Percentiles rank a stretch among this genome's conserved stretches.
These are phyloP conservation scores for Dendrophyllia cribrosa DNA, from an alignment of 64 coral and sea anemone species.

Conservation along the genomic window DNA sequence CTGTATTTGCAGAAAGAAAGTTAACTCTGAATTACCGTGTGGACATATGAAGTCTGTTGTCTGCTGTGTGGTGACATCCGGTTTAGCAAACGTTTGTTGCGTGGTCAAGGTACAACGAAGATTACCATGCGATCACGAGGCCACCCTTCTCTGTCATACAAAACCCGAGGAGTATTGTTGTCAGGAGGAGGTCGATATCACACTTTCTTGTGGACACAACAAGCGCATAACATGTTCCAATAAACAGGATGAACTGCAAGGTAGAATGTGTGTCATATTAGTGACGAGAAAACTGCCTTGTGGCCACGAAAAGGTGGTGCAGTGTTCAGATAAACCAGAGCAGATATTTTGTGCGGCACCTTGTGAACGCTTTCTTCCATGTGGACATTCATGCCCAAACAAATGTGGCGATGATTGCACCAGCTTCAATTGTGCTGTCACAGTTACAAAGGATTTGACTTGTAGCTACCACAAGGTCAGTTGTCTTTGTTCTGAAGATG, in stretches of 20 bases:
- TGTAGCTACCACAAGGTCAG: conserved; percentile 22
- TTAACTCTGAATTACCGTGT: background rate
- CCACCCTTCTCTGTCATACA: conserved; percentile 6
- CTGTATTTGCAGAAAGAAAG: conserved; percentile 26
- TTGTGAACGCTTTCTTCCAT: conserved; percentile 55
- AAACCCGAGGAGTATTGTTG: background rate
- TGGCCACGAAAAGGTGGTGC: conserved; percentile 41
- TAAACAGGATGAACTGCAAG: background rate
- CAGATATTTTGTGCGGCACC: conserved; percentile 37
- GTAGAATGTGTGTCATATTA: background rate
- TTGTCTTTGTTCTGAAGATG: conserved; percentile 11
- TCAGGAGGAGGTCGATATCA: background rate
- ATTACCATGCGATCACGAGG: conserved; percentile 32
- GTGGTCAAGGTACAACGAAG: background rate
- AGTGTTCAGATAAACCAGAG: background rate
- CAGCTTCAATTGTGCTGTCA: conserved; percentile 2
- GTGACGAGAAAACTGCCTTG: conserved; percentile 47
- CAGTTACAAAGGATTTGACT: background rate
- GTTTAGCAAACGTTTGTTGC: background rate
- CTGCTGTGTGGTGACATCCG: background rate
- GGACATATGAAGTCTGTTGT: background rate
- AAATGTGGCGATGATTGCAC: conserved; percentile 63
- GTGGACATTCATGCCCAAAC: conserved; percentile 51
- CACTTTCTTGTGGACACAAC: conserved; percentile 2
- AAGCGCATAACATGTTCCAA: background rate